Evolutionary conservation across 2,113 vertebrate species (phyloP).

Genomic region (Anoura caudifer): DNA sequence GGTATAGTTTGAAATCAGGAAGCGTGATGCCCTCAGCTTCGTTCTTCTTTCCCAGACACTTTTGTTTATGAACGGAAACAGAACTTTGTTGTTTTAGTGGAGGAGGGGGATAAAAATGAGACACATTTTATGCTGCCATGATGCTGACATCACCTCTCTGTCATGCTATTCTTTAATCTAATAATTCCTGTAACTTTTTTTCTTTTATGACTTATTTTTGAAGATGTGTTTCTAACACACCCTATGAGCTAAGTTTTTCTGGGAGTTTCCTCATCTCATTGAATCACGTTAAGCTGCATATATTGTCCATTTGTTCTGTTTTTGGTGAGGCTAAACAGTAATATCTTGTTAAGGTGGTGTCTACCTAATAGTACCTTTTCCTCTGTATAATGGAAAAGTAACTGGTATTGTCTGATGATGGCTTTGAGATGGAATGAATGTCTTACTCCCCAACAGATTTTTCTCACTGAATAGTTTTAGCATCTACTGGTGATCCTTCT

Average conservation of each 20-base stretch:
- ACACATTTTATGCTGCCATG: background rate
- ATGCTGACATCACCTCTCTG: background rate
- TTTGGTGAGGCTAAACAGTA: background rate
- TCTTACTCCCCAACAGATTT: background rate
- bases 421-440: background rate
- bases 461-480: background rate
- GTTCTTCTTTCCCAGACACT: background rate
- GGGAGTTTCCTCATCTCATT: background rate
- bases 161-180: background rate
- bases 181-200: background rate
- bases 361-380: background rate
- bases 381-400: background rate
- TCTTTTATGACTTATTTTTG: background rate
- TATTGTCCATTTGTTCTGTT: background rate
- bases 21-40: background rate
- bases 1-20: background rate
- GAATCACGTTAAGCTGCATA: background rate
- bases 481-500: background rate
- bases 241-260: background rate
- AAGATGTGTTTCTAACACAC: background rate
- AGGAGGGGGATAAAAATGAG: background rate
- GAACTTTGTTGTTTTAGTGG: background rate
- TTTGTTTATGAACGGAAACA: background rate
- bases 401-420: background rate
- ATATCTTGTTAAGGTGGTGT: background rate